A percentile compares a stretch with the other conserved stretches of the same genome.
Evolutionary conservation across 2,888 invertebrate genomes (phyloP).

Genomic region (Megamerina dolium): DNA sequence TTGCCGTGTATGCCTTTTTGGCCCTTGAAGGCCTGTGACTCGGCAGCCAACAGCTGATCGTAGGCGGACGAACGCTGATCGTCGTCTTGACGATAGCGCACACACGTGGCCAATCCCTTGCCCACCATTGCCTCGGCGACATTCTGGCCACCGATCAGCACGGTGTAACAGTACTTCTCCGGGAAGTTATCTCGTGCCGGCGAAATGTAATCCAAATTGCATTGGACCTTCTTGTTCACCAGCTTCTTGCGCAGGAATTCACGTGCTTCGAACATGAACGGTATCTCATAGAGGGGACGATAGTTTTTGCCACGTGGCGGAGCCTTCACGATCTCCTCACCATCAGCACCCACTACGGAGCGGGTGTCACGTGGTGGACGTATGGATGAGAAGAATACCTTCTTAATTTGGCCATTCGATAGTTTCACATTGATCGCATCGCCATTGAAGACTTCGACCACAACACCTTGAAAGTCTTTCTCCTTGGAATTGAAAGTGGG

Average conservation of each 20-base stretch:
- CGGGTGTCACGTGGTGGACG: constrained; percentile 78
- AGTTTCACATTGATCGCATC: constrained; percentile 86
- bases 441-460: constrained; percentile 88
- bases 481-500: constrained; percentile 70
- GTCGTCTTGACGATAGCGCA: constrained; percentile 91
- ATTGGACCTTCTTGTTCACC: constrained; percentile 89
- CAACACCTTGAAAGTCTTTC: constrained; percentile 74
- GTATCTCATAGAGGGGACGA: constrained; percentile 94
- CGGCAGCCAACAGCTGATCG: constrained; percentile 87
- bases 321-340: constrained; percentile 57
- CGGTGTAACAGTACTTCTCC: constrained; percentile 93
- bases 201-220: constrained; percentile 92
- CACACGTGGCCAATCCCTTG: constrained; percentile 88
- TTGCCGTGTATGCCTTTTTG: constrained; percentile 70
- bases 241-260: constrained; percentile 94
- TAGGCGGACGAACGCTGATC: constrained; percentile 92
- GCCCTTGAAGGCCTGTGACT: constrained; percentile 85
- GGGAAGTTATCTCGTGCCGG: constrained; percentile 90
- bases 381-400: constrained; percentile 93
- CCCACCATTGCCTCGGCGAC: constrained; percentile 88
- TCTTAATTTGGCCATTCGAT: constrained; percentile 71
- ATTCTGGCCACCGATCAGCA: constrained; percentile 77
- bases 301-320: constrained; percentile 66
- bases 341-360: constrained; percentile 61
- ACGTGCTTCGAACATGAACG: constrained; percentile 97